Evolutionary conservation across 2,113 vertebrate species (phyloP).

Genomic region (Regulus satrapa): DNA sequence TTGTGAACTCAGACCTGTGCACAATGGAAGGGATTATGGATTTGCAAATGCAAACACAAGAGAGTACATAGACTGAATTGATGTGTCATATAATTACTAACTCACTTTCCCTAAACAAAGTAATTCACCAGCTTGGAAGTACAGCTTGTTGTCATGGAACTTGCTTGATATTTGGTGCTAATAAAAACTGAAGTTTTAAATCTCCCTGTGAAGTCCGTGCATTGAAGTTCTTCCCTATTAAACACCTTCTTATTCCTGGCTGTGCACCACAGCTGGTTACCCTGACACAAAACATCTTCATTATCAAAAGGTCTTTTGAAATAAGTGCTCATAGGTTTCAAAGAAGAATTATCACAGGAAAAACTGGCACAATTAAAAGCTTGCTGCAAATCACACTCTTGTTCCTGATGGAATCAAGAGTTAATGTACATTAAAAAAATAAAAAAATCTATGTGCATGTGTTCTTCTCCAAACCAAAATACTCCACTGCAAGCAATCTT

Average conservation of each 20-base stretch:
- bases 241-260: not conserved
- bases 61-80: not conserved
- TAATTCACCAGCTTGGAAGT: conserved; percentile 41
- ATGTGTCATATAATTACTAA: not conserved
- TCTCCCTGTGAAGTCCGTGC: conserved; percentile 1
- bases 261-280: not conserved
- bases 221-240: not conserved
- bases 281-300: not conserved
- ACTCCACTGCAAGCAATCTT: not conserved
- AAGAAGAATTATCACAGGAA: not conserved
- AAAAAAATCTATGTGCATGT: not conserved
- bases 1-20: not conserved
- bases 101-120: not conserved
- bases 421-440: not conserved
- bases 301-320: conserved; percentile 14
- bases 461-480: not conserved
- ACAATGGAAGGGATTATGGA: not conserved
- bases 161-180: conserved; percentile 57
- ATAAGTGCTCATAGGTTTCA: not conserved
- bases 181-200: conserved; percentile 44
- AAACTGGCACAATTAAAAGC: not conserved
- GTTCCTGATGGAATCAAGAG: not conserved
- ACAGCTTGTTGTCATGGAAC: conserved; percentile 44
- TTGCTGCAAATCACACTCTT: not conserved
- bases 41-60: not conserved